Conservation (phyloP, 2,888 invertebrate species). For the Oligia latruncula region DNA sequence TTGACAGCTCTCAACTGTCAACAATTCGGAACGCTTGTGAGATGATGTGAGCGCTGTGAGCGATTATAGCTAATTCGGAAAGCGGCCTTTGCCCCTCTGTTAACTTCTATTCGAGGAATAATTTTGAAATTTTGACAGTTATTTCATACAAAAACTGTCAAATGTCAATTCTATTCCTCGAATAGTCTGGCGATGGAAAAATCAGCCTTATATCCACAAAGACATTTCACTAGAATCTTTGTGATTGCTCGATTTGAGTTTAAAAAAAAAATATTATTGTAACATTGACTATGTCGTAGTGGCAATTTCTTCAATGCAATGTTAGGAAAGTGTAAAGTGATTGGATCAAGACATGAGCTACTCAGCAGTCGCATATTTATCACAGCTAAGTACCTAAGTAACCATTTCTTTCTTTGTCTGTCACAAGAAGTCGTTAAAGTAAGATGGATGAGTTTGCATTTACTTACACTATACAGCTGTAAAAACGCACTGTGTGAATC, state of each 20-base stretch:
- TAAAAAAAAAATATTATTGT: not conserved
- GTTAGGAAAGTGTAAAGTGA: not conserved
- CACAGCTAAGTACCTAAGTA: conserved; percentile 4
- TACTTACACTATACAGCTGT: not conserved
- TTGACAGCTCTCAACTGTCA: too few species aligned
- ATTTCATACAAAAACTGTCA: too few species aligned
- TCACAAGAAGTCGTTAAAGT: conserved; percentile 24
- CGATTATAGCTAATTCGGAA: too few species aligned
- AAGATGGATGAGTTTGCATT: conserved; percentile 37
- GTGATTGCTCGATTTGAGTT: not conserved
- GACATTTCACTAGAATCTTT: not conserved
- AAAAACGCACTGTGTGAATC: not conserved
- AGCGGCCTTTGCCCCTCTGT: too few species aligned
- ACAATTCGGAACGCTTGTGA: too few species aligned
- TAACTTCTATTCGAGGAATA: too few species aligned
- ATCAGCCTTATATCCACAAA: too few species aligned
- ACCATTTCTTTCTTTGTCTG: conserved; percentile 24
- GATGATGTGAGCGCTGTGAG: too few species aligned
- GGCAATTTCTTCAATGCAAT: not conserved
- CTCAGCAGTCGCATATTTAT: conserved; percentile 21
- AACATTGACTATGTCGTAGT: not conserved
- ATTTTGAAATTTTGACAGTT: too few species aligned
- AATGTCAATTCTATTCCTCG: too few species aligned
- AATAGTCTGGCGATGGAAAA: too few species aligned
- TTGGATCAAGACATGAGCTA: not conserved